Evolutionary conservation across 64 coral and sea anemone genomes (phyloP), one percentile per base, ranked within the genome.

Genomic region (Actinia equina): DNA sequence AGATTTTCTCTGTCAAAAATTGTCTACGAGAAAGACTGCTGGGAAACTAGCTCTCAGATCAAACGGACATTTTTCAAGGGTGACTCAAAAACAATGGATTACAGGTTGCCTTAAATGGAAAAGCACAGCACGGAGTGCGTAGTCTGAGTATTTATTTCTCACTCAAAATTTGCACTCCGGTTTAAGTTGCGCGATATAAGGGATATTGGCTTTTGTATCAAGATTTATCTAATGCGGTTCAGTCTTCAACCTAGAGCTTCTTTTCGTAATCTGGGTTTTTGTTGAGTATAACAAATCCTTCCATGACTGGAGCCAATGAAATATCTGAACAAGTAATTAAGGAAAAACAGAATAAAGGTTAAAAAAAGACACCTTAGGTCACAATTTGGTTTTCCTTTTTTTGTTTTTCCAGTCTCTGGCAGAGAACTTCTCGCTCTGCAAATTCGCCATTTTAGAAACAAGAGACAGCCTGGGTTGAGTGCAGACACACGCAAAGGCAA

Each of bases 231-330:
- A 25, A 27, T 5, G 62, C 22, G 23, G 20, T 22, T 65, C 62
- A 19, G 18, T 65, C 17, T 78, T 78, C 43, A 78, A 6, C 76
- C 76, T 5, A 78, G 78, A 44, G 19, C 6, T 14, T 85, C 83
- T 12, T 89, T 94, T 98, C 93, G 54, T 98, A 98, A 41, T 98
- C 96, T 16, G 93, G 96, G 41, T 98, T 98, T 87, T 98, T 98
- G 71, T 95, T 98, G 7, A 98, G 64, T 44, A 98, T 98, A 64
- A 94, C 96, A 86, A 98, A 98, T n/a, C 96, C 96, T 88, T 98
- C 96, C 93, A 98, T 92, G 62, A 95, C 89, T 41, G 96, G 93
- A 20, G 96, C 92, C 4, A 98, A 88, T 15, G 96, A 90, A 52
- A 98, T 58, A 88, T 95, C 96, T 98, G 86, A 82, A 82, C 25